These are phyloP conservation scores for Aricia agestis DNA, from an alignment of 1,140 invertebrate genomes.

Conservation along the genomic window DNA sequence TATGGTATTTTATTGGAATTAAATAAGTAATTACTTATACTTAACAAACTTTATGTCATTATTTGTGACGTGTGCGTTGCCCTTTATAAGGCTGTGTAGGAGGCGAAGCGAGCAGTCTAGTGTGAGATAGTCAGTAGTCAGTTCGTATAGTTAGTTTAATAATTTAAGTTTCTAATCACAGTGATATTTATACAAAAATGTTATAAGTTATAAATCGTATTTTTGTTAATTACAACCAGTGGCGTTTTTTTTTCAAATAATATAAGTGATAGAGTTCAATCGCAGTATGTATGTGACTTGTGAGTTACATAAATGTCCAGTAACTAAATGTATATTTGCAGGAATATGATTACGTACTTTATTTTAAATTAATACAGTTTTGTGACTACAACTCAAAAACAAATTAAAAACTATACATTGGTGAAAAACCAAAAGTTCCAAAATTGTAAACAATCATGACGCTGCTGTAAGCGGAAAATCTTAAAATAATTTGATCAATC, in stretches of 20 bases:
- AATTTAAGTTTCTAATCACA: neutral
- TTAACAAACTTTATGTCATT: neutral
- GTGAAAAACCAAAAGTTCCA: neutral
- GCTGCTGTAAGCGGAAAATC: neutral
- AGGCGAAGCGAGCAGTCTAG: neutral
- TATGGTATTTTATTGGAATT: neutral
- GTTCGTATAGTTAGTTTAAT: neutral
- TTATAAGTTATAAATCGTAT: neutral
- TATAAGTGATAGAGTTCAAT: too few species aligned
- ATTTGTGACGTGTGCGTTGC: neutral
- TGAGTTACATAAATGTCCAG: too few species aligned
- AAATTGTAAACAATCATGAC: neutral
- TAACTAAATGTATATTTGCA: too few species aligned
- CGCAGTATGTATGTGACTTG: too few species aligned
- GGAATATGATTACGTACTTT: too few species aligned
- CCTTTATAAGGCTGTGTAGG: neutral
- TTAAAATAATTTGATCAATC: constrained; percentile 1
- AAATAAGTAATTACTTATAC: neutral
- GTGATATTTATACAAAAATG: too few species aligned
- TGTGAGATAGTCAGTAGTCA: neutral
- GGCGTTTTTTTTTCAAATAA: too few species aligned
- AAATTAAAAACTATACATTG: neutral
- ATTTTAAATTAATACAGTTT: too few species aligned
- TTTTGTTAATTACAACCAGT: neutral
- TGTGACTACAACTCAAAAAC: too few species aligned